These are phyloP conservation scores for Drosophila neocordata DNA, from an alignment of 1,140 invertebrate species.

Conservation along the genomic window DNA sequence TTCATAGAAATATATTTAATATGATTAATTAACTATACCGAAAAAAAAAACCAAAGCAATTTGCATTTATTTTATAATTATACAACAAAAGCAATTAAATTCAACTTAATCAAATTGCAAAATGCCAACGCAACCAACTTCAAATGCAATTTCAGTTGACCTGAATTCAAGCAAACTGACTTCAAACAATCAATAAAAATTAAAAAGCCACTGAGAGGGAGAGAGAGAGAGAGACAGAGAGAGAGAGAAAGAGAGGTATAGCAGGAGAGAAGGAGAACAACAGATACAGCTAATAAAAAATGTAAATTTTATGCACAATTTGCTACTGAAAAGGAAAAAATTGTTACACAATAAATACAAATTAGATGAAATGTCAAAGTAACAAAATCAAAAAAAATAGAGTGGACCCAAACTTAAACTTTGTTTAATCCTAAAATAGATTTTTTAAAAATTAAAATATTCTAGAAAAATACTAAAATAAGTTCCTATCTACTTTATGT, in stretches of 20 bases:
- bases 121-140: conserved; percentile 67
- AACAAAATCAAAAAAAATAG: conserved; percentile 13
- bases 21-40: conserved; percentile 58
- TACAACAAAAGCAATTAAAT: conserved; percentile 73
- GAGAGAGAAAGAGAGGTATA: conserved; percentile 21
- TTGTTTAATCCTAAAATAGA: too few species aligned
- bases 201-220: conserved; percentile 26
- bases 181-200: conserved; percentile 56
- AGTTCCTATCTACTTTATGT: too few species aligned
- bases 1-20: conserved; percentile 37
- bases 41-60: conserved; percentile 52
- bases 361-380: conserved; percentile 68
- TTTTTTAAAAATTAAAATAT: too few species aligned
- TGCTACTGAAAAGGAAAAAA: conserved; percentile 37
- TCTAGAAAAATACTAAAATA: too few species aligned
- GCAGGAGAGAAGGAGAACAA: not conserved
- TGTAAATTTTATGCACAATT: conserved; percentile 75
- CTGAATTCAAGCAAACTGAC: conserved; percentile 49
- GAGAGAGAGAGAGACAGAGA: conserved; percentile 42
- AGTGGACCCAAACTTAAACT: conserved; percentile 30
- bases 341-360: conserved; percentile 72
- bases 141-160: conserved; percentile 71
- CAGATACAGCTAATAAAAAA: conserved; percentile 58
- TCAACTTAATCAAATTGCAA: conserved; percentile 75
- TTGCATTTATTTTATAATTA: conserved; percentile 70